Percentiles rank a stretch among this genome's conserved stretches.
Conservation (phyloP, 2,797 vertebrate species). For the Aselliscus stoliczkanus region DNA sequence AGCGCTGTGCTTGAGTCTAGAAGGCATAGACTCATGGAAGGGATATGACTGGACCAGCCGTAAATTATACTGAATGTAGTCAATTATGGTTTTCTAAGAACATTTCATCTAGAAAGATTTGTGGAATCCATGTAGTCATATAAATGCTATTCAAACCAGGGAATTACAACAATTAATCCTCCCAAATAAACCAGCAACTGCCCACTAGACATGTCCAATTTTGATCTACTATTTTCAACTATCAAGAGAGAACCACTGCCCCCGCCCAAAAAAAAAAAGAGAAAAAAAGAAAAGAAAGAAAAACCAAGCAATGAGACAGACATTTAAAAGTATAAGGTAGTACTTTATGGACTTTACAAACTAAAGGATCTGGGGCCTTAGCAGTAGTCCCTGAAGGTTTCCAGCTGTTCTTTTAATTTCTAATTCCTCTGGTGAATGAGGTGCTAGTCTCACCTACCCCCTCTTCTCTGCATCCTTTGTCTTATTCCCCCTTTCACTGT, state of each 20-base stretch:
- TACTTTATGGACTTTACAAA: not conserved
- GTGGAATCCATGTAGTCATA: not conserved
- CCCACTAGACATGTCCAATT: not conserved
- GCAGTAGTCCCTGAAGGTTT: not conserved
- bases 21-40: not conserved
- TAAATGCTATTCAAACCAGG: not conserved
- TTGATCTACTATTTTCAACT: not conserved
- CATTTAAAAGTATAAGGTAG: not conserved
- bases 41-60: not conserved
- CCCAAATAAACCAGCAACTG: not conserved
- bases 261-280: not conserved
- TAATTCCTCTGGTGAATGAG: not conserved
- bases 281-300: not conserved
- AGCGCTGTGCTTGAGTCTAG: not conserved
- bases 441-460: not conserved
- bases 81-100: not conserved
- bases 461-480: constrained; percentile 18
- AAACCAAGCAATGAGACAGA: not conserved
- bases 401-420: not conserved
- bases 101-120: not conserved
- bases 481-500: constrained; percentile 50
- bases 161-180: not conserved
- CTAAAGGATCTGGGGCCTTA: not conserved
- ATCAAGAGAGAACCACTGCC: not conserved
- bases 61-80: not conserved